Evolutionary conservation across 2,113 vertebrate genomes (phyloP), one percentile per base, ranked within the genome.

Genomic region (Pagrus major): DNA sequence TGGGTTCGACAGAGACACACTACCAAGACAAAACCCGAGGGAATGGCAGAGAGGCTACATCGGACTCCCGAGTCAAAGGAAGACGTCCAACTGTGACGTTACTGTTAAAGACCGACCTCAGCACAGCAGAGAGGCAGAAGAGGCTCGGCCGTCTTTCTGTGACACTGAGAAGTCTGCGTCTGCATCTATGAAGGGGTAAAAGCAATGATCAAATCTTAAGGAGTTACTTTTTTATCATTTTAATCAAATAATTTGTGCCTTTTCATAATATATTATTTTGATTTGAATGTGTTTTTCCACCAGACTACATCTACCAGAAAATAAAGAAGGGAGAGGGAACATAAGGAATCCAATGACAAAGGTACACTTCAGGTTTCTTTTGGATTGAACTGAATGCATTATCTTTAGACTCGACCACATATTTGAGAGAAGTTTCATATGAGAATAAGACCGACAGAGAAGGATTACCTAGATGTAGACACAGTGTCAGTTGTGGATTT

Each of bases 111-210:
- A 80, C 71, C 59, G 80, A 85, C 63, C 81, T 85, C 90, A 67
- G 66, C 67, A 67, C 15, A 52, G 77, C 46, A 60, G 54, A n/a
- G 89, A 85, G 33, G 35, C 54, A 11, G 93, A 88, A 11, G 86
- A 33, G 0, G 67, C 72, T 68, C 89, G 46, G 21, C 67, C 87
- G 1, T 73, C 73, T 59, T 51, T 86, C 67, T 64, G 35, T 61
- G 88, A 93, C 69, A 9, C 84, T 16, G 86, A 87, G 18, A 87
- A 35, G 23, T 66, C 88, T 11, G 83, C 20, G 27, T 64, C 91
- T 59, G 61, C 87, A 35, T 76, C 78, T 44, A 2, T 86, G 44
- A 88, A 85, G 63, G 93, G 94, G 94, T 95, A 91, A 84, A 73
- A 67, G 18, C 46, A 49, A 18, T 5, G 3, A 61, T 42, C 16